Evolutionary conservation across 2,888 invertebrate genomes (phyloP).

Genomic region (Phragmatobia fuliginosa): DNA sequence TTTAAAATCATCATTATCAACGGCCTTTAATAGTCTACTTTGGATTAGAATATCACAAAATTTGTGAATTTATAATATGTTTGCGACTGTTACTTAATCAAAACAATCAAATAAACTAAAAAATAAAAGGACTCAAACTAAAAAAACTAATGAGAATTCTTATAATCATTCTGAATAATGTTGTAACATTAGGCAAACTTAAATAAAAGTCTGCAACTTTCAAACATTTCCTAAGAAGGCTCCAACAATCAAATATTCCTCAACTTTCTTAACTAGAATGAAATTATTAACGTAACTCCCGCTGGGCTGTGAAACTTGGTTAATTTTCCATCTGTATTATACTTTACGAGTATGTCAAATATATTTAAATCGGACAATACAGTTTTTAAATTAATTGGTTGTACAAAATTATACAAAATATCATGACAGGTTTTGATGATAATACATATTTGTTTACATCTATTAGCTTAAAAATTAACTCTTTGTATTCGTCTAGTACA

Average conservation of each 20-base stretch:
- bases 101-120: conserved; percentile 17
- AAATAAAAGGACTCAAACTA: not conserved
- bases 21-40: no score
- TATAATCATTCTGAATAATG: conserved; percentile 25
- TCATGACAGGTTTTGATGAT: no score
- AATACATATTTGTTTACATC: no score
- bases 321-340: conserved; percentile 36
- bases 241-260: conserved; percentile 50
- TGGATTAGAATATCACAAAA: no score
- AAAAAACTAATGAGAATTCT: conserved; percentile 12
- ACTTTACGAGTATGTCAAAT: conserved; percentile 30
- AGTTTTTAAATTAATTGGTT: not conserved
- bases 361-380: conserved; percentile 5
- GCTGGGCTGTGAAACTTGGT: conserved; percentile 41
- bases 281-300: conserved; percentile 52
- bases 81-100: not conserved
- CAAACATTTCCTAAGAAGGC: conserved; percentile 47
- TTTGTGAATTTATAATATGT: not conserved
- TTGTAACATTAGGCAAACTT: conserved; percentile 19
- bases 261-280: conserved; percentile 43
- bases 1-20: no score
- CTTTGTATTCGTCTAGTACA: no score
- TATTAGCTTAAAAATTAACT: no score
- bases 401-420: no score
- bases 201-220: conserved; percentile 34